Base-by-base conservation (phyloP, 2,888 invertebrate species). In the Syrphus vitripennis region DNA sequence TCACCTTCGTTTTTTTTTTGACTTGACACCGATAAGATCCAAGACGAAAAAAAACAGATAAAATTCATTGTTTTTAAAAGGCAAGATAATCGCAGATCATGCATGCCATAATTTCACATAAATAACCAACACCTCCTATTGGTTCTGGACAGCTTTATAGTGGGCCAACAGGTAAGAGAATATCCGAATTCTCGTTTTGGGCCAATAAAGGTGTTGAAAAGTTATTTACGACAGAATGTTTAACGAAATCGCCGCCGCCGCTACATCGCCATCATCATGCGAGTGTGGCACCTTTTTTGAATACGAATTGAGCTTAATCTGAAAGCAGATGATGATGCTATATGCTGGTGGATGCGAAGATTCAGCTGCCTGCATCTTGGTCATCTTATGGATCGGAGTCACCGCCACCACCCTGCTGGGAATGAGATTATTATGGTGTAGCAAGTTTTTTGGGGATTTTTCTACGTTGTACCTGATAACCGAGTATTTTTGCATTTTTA, bases 91-190 rank as follows among this genome's bases (percentile, higher is more conserved):
- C 77, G 74, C 70, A 50, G 42, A 48, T 74, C 77, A 69, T 82
- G 82, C 61, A 53, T 57, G 59, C 70, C 70, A 86, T 84, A 81
- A 81, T 81, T 77, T 69, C 37, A 45, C 81, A 84, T 81, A 81
- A 84, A 81, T 77, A 74, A 69, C 48, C 57, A 26, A 67, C 80
- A 76, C 76, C 80, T 65, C 80, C 75, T 57, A 75, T 75, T 26
- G 83, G 21, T 50, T 67, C n/a, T 2, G 59, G 76, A 84, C 76
- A 69, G 67, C 19, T 78, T 83, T 74, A 71, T 77, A 34, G 34
- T 16, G 76, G 34, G 12, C 45, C 26, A 45, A 45, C 19, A 7
- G 21, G 5, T 40, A 53, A 5, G 37, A 55, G 26, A 57, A 57
- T 53, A 12, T 12, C 76, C 55, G 19, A 70, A 69, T 24, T 61